These are phyloP conservation scores for Zoanthus sociatus DNA, from an alignment of 92 coral and sea anemone species.

Conservation along the genomic window DNA sequence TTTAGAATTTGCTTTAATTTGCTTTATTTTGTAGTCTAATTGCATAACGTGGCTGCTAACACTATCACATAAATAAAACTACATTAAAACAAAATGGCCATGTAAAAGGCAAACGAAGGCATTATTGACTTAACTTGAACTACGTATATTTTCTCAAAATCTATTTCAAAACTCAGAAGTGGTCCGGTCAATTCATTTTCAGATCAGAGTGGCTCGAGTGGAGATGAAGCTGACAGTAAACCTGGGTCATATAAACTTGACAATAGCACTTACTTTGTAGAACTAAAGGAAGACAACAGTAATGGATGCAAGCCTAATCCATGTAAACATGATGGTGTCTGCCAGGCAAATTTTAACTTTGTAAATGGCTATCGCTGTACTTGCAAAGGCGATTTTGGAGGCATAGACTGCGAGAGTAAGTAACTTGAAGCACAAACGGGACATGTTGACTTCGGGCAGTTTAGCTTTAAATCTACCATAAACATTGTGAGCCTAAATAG, in stretches of 20 bases:
- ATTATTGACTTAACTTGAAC: too few relatives aligned
- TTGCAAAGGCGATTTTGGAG: constrained; percentile 87
- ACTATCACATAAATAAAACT: too few relatives aligned
- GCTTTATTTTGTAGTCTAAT: too few relatives aligned
- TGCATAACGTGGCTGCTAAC: too few relatives aligned
- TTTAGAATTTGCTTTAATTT: not conserved
- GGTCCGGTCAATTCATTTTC: not conserved
- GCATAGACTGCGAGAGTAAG: constrained; percentile 84
- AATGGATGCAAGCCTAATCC: constrained; percentile 53
- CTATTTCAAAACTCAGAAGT: not conserved
- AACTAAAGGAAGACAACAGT: not conserved
- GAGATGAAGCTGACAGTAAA: not conserved
- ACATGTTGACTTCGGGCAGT: too few relatives aligned
- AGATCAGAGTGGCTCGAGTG: constrained; percentile 10
- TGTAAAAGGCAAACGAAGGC: too few relatives aligned
- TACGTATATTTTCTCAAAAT: too few relatives aligned
- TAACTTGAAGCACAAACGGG: too few relatives aligned
- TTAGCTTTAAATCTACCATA: too few relatives aligned
- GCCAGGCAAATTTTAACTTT: constrained; percentile 63
- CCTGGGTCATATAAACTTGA: not conserved
- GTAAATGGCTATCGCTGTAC: constrained; percentile 89
- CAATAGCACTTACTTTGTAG: constrained; percentile 21
- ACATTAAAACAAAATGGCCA: too few relatives aligned
- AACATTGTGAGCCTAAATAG: too few relatives aligned
- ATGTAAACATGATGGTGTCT: constrained; percentile 85